A percentile compares a stretch with the other conserved stretches of the same genome.
Evolutionary conservation across 2,113 vertebrate genomes (phyloP).

Genomic region (Cepphus grylle): DNA sequence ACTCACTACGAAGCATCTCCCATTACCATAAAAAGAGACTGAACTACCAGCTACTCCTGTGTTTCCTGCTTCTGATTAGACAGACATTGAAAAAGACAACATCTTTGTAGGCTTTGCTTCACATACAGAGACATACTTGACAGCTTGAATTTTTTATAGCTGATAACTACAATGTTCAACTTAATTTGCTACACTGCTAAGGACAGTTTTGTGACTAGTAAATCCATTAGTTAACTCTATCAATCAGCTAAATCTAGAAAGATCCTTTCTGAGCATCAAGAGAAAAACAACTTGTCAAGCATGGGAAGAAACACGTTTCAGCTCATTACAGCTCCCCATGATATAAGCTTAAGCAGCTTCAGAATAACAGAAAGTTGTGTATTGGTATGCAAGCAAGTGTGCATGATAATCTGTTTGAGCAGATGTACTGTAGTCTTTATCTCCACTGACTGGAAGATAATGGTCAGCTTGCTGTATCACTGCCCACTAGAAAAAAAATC

Average conservation of each 20-base stretch:
- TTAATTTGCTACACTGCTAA: background rate
- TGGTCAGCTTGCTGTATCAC: background rate
- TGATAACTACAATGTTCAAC: background rate
- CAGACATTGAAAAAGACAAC: background rate
- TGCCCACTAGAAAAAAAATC: background rate
- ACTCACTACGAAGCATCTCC: background rate
- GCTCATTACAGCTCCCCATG: background rate
- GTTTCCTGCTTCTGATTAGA: background rate
- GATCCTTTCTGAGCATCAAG: background rate
- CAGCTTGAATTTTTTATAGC: background rate
- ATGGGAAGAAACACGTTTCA: background rate
- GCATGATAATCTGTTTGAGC: background rate
- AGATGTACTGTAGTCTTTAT: slow-evolving; percentile 1
- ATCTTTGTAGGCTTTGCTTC: background rate
- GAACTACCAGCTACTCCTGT: background rate
- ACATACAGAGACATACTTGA: rapidly evolving
- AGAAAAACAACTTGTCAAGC: background rate
- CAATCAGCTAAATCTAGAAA: background rate
- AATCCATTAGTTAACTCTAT: background rate
- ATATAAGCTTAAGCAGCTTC: background rate
- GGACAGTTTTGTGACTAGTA: background rate
- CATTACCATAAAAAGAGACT: background rate
- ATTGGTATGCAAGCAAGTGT: background rate
- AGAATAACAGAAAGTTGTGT: background rate
- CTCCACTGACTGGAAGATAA: background rate